Percentiles rank a stretch among this genome's conserved stretches.
Conservation (phyloP, 2,888 invertebrate species). For the Pandemis cinnamomeana region DNA sequence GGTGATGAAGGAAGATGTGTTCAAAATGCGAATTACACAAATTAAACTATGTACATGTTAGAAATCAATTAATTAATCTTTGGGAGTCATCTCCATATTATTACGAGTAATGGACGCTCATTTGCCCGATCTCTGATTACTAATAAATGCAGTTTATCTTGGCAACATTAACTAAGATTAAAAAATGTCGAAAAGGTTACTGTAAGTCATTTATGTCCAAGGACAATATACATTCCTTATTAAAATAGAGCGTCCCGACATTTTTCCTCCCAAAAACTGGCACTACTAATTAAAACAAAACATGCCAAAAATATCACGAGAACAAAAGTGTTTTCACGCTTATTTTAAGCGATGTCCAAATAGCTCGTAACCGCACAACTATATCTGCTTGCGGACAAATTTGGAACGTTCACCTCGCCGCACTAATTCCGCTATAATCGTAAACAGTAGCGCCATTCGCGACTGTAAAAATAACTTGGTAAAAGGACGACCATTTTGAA, state of each 20-base stretch:
- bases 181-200: not conserved
- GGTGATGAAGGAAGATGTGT: too few species aligned
- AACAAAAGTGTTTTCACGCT: conserved; percentile 37
- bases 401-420: not conserved
- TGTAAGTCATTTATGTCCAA: not conserved
- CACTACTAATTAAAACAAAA: conserved; percentile 39
- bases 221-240: not conserved
- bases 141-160: too few species aligned
- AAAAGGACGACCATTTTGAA: conserved; percentile 10
- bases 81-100: too few species aligned
- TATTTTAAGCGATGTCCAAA: conserved; percentile 43
- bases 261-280: conserved; percentile 27
- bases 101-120: too few species aligned
- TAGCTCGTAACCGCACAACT: conserved; percentile 25
- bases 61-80: too few species aligned
- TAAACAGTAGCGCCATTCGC: not conserved
- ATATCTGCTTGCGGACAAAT: conserved; percentile 15
- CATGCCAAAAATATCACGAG: conserved; percentile 33
- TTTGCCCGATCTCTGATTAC: too few species aligned
- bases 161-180: too few species aligned
- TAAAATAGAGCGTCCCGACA: conserved; percentile 3
- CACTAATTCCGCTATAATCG: conserved; percentile 6
- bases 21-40: too few species aligned
- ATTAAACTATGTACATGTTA: too few species aligned
- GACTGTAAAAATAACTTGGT: conserved; percentile 15